A percentile compares a stretch with the other conserved stretches of the same genome.
phyloP scores from a whole-genome alignment of 2,797 vertebrate genomes.

The Erethizon dorsatum region DNA sequence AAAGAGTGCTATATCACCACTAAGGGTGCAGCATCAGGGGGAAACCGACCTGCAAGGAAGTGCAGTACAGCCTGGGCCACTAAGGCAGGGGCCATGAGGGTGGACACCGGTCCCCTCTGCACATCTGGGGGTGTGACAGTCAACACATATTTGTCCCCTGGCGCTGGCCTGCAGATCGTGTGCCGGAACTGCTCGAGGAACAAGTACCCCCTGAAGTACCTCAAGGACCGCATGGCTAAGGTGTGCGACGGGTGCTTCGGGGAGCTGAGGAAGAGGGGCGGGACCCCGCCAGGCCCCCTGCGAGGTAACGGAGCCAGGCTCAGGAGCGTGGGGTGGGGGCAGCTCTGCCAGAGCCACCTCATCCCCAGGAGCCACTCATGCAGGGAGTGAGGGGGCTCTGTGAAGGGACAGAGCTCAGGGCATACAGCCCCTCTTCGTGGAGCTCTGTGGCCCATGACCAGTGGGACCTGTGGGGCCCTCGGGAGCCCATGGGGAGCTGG shows the following conservation, averaged over 20 bases:
- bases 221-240: constrained; percentile 97
- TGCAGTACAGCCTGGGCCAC: background rate
- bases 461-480: background rate
- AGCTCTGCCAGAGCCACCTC: background rate
- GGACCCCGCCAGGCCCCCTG: constrained; percentile 65
- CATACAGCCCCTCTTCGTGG: background rate
- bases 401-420: background rate
- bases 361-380: background rate
- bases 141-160: background rate
- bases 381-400: background rate
- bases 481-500: background rate
- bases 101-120: background rate
- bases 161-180: constrained; percentile 92
- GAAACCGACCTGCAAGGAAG: background rate
- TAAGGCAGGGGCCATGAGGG: background rate
- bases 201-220: constrained; percentile 97
- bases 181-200: constrained; percentile 97
- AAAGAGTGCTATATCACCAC: background rate
- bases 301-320: constrained; percentile 66
- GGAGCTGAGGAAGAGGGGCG: constrained; percentile 95
- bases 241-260: constrained; percentile 96
- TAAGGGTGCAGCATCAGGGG: background rate
- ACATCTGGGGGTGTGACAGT: background rate
- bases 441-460: background rate
- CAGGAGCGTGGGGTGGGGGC: background rate